These are phyloP conservation scores for Denticeps clupeoides DNA, from an alignment of 2,797 vertebrate species.

Conservation along the genomic window DNA sequence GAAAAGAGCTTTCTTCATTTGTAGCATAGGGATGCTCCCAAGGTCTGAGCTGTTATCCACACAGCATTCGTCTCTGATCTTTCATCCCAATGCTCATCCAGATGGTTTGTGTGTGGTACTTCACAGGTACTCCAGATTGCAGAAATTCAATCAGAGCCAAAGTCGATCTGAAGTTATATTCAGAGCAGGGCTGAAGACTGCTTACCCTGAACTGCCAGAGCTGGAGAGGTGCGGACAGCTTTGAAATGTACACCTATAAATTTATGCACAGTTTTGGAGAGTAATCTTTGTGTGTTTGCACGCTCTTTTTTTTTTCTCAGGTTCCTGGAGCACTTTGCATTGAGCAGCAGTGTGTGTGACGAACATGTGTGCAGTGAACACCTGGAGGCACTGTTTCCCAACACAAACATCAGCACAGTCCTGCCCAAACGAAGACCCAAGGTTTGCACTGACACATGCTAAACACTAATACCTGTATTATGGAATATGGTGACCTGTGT, in stretches of 20 bases:
- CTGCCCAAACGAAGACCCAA: conserved; percentile 53
- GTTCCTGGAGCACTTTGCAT: conserved; percentile 79
- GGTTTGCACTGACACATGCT: conserved; percentile 46
- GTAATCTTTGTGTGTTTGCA: conserved; percentile 1
- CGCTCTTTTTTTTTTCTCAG: conserved; percentile 46
- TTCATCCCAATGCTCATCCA: background rate
- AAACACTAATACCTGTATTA: background rate
- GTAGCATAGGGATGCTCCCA: too few relatives aligned
- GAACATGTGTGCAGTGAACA: conserved; percentile 74
- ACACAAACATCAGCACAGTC: conserved; percentile 45
- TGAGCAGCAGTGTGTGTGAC: conserved; percentile 73
- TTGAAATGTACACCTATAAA: background rate
- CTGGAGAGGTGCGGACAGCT: conserved; percentile 67
- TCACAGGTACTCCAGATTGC: conserved; percentile 66
- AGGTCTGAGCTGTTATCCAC: too few relatives aligned
- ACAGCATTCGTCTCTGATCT: background rate
- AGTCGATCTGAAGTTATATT: conserved; percentile 62
- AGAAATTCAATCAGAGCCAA: conserved; percentile 67
- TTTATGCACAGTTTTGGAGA: background rate
- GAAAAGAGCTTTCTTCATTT: too few relatives aligned
- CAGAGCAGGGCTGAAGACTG: conserved; percentile 59
- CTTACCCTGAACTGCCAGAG: conserved; percentile 67
- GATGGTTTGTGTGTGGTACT: conserved; percentile 2
- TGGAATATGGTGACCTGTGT: background rate
- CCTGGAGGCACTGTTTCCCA: conserved; percentile 69